Evolutionary conservation across 1,140 invertebrate genomes (phyloP).

Genomic region (Drosophila nikananu): DNA sequence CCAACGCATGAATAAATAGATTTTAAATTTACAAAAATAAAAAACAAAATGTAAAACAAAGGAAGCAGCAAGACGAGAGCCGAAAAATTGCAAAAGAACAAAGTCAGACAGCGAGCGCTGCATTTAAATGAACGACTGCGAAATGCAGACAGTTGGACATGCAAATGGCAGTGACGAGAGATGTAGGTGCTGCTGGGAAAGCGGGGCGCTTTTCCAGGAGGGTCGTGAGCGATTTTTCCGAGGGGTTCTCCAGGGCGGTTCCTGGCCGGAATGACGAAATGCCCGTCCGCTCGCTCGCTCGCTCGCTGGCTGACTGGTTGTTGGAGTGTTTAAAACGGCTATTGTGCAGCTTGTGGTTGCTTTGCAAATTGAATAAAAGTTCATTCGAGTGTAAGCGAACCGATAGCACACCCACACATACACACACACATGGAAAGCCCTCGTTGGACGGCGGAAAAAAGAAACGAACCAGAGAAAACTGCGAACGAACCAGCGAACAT

Average conservation of each 20-base stretch:
- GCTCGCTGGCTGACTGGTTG: conserved; percentile 61
- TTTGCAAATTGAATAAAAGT: conserved; percentile 84
- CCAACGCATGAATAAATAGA: conserved; percentile 72
- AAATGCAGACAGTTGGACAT: conserved; percentile 77
- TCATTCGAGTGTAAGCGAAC: conserved; percentile 83
- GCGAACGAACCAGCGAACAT: conserved; percentile 77
- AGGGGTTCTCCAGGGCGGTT: conserved; percentile 1
- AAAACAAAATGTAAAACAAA: neutral
- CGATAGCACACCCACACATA: conserved; percentile 72
- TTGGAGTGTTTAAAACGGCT: conserved; percentile 83
- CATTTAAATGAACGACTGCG: conserved; percentile 74
- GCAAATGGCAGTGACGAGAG: conserved; percentile 73
- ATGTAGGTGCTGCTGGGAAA: conserved; percentile 26
- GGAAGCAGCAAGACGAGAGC: conserved; percentile 22
- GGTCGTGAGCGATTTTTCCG: conserved; percentile 4
- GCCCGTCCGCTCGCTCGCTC: conserved; percentile 50
- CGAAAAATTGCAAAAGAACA: conserved; percentile 62
- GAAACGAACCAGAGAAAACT: conserved; percentile 38
- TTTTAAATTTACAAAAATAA: conserved; percentile 28
- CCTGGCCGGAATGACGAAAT: conserved; percentile 71
- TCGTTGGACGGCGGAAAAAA: conserved; percentile 28
- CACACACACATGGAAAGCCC: conserved; percentile 42
- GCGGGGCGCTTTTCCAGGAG: conserved; percentile 1
- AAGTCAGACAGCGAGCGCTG: conserved; percentile 47
- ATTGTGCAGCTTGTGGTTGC: conserved; percentile 83